These are phyloP conservation scores for Dicycla oo DNA, from an alignment of 2,888 invertebrate species.

Conservation along the genomic window DNA sequence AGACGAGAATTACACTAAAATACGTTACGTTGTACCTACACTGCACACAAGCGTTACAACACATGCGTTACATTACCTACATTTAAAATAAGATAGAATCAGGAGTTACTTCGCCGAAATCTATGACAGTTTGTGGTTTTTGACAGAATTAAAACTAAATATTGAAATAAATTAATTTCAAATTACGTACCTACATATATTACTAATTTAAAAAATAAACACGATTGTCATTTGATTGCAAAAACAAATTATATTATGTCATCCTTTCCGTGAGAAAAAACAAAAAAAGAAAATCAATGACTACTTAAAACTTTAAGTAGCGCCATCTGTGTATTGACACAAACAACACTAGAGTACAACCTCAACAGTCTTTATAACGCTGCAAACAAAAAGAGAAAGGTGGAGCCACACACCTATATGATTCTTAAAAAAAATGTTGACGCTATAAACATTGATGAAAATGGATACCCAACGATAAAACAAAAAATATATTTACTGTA, in stretches of 20 bases:
- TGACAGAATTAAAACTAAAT: background rate
- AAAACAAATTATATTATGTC: background rate
- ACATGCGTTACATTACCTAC: too few species aligned
- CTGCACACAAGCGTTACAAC: too few species aligned
- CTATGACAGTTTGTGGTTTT: background rate
- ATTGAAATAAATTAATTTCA: background rate
- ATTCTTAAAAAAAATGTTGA: background rate
- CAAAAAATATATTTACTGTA: background rate
- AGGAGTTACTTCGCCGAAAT: background rate
- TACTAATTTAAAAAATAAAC: too few species aligned
- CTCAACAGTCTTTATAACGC: background rate
- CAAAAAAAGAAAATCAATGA: background rate
- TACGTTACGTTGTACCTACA: too few species aligned
- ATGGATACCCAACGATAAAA: background rate
- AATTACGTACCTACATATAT: too few species aligned
- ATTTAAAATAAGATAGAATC: background rate
- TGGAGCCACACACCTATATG: constrained; percentile 25
- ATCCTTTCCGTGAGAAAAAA: background rate
- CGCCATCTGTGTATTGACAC: constrained; percentile 36
- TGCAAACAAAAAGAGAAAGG: constrained; percentile 13
- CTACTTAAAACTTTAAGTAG: background rate
- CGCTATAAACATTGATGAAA: background rate
- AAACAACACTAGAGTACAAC: background rate
- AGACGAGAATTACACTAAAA: too few species aligned
- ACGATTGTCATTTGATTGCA: too few species aligned